Base-by-base conservation (phyloP, 2,797 vertebrate genomes). In the Catharus ustulatus region DNA sequence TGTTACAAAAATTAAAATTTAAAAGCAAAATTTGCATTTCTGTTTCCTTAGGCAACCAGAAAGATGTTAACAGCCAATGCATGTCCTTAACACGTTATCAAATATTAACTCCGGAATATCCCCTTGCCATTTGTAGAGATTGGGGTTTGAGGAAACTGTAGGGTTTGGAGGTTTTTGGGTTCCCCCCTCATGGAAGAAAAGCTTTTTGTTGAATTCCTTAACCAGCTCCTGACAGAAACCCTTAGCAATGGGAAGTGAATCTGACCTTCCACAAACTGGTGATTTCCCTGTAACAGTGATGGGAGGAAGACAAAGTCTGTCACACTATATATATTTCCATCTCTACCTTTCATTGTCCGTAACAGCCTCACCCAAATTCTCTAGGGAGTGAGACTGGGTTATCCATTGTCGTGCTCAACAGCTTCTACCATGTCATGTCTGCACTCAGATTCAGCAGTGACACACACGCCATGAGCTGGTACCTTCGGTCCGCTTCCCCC, bases 101-200 rank as follows among this genome's bases (percentile, higher is more conserved):
- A 43, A 59, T 64, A 74, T 90, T 34, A n/a, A 30, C 51, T 51
- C 71, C 22, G 12, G 40, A 34, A 16, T 57, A 75, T 17, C 7
- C 5, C 64, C 5, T 34, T 52, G 32, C 27, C 38, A 40, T n/a
- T 8, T 49, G 27, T 13, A 26, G 62, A 52, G 16, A 21, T 17
- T n/a, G 36, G 69, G n/a, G 45, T 57, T 40, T 54, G 62, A 62
- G 30, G 14, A 64, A 58, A 27, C 43, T 11, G 5, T 68, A 6
- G 15, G 9, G 15, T 0, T 38, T 62, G 1, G 2, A 4, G 17
- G 2, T 5, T 38, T 36, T 15, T 23, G 22, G 22, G 11, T 27
- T 8, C 11, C 52, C 13, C 7, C 5, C 5, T 3, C 4, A 4
- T 3, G 45, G 55, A 84, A 81, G 81, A 77, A 27, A 5, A 57